These are phyloP conservation scores for Temnothorax nylanderi DNA, from an alignment of 1,140 invertebrate species.

Conservation along the genomic window DNA sequence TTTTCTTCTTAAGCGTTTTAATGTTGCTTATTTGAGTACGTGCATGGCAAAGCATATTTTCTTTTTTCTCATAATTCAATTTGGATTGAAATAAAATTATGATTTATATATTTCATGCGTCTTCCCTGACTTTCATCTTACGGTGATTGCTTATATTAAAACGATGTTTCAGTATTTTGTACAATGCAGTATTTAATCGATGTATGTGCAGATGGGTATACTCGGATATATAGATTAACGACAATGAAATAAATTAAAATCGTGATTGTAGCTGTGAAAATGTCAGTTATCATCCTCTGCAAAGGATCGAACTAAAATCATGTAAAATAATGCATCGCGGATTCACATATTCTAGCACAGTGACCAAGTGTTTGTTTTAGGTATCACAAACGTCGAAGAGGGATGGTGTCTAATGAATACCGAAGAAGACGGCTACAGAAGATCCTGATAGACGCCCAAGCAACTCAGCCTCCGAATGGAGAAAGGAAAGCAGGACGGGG, in stretches of 20 bases:
- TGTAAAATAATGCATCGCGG: neutral
- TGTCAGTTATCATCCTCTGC: slow-evolving; percentile 6
- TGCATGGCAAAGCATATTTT: neutral
- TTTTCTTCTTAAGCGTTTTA: neutral
- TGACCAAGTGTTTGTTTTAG: slow-evolving; percentile 52
- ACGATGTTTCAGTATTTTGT: neutral
- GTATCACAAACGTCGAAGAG: slow-evolving; percentile 22
- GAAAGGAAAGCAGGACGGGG: neutral
- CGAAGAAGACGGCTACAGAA: slow-evolving; percentile 48
- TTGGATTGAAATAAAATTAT: neutral
- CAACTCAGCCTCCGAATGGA: slow-evolving; percentile 35
- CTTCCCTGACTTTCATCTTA: neutral
- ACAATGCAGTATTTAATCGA: neutral
- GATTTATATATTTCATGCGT: neutral
- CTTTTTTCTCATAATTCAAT: neutral
- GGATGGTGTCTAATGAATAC: slow-evolving; percentile 60
- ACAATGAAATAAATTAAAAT: neutral
- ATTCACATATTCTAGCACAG: slow-evolving; percentile 16
- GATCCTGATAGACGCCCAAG: slow-evolving; percentile 62
- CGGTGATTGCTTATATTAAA: neutral
- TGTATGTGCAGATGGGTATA: neutral
- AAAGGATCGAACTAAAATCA: neutral
- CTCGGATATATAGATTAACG: neutral
- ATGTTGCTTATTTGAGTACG: neutral
- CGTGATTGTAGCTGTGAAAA: neutral